phyloP scores from a whole-genome alignment of 1,140 invertebrate genomes.

The Solenopsis invicta region DNA sequence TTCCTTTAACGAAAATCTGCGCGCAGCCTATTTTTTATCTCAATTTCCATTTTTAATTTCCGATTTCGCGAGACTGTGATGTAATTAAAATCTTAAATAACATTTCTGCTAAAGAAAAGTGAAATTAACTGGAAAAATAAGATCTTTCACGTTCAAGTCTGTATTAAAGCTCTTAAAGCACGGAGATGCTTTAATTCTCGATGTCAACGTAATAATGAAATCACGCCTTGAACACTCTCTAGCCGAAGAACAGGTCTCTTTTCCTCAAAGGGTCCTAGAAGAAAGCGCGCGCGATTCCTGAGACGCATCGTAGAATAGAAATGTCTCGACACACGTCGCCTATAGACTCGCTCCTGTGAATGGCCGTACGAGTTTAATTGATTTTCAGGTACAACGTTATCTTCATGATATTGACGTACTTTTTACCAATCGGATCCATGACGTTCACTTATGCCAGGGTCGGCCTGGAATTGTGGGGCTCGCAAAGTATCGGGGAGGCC shows the following conservation, averaged over 20 bases:
- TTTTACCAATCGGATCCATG: constrained; percentile 97
- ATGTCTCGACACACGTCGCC: background rate
- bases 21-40: background rate
- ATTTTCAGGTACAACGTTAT: constrained; percentile 94
- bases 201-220: constrained; percentile 31
- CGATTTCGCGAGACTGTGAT: background rate
- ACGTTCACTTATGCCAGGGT: constrained; percentile 96
- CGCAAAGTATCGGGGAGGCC: constrained; percentile 97
- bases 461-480: constrained; percentile 97
- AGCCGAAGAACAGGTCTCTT: background rate
- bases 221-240: background rate
- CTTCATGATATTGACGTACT: constrained; percentile 96
- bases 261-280: background rate
- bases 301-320: background rate
- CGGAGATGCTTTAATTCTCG: constrained; percentile 14
- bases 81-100: constrained; percentile 39
- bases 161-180: constrained; percentile 3
- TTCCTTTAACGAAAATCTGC: background rate
- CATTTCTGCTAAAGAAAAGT: constrained; percentile 6
- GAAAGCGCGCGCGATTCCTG: background rate
- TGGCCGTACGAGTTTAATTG: constrained; percentile 33
- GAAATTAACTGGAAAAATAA: constrained; percentile 36
- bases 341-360: background rate
- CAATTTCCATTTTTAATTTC: background rate
- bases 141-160: background rate